Conservation (phyloP, 1,140 invertebrate species). For the Drosophila arawakana region DNA sequence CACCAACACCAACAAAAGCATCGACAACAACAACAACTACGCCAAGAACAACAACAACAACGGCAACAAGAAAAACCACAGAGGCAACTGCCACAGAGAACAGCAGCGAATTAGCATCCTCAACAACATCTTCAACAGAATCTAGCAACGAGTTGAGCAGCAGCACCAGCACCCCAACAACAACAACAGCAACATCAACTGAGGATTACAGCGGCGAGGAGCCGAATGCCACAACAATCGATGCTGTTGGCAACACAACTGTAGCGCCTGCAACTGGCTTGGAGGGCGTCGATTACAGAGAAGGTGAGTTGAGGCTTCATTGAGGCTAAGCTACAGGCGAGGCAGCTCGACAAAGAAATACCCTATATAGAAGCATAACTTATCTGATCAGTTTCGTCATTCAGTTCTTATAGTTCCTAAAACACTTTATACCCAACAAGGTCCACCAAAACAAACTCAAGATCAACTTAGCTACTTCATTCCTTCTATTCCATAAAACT, state of each 20-base stretch:
- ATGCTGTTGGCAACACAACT: slow-evolving; percentile 64
- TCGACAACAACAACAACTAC: slow-evolving; percentile 34
- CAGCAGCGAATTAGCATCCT: slow-evolving; percentile 64
- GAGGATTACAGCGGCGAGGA: slow-evolving; percentile 65
- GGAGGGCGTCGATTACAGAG: slow-evolving; percentile 82
- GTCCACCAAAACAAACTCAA: no score
- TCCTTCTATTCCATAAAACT: no score
- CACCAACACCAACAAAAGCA: slow-evolving; percentile 30
- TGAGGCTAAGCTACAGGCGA: background rate
- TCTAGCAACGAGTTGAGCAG: slow-evolving; percentile 50
- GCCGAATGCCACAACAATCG: slow-evolving; percentile 55
- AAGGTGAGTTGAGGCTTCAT: slow-evolving; percentile 68
- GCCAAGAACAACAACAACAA: slow-evolving; percentile 45
- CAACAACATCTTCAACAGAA: slow-evolving; percentile 60
- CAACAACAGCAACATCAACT: slow-evolving; percentile 44
- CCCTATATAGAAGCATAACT: background rate
- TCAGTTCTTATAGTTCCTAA: no score
- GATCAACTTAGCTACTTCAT: no score
- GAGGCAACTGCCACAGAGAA: slow-evolving; percentile 66
- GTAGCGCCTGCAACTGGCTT: slow-evolving; percentile 65
- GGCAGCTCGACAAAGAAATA: background rate
- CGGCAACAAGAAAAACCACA: slow-evolving; percentile 72
- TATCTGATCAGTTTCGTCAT: no score
- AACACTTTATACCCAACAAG: no score
- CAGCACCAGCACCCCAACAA: slow-evolving; percentile 35